Evolutionary conservation across 2,888 invertebrate genomes (phyloP), one percentile per base, ranked within the genome.

Genomic region (Cylloceria caligata): DNA sequence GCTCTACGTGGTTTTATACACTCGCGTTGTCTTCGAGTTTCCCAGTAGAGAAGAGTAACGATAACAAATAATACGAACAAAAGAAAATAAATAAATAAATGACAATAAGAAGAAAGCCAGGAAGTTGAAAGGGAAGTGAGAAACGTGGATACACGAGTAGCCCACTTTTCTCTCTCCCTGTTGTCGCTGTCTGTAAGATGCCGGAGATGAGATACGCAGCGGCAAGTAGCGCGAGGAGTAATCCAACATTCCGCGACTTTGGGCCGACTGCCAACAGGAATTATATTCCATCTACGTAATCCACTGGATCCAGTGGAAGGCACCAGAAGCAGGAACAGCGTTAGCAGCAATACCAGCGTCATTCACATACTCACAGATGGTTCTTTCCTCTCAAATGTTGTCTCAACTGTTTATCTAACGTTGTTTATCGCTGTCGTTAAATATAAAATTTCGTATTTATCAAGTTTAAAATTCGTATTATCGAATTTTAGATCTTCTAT

Each of bases 251-350:
- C 34, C 47, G 30, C 19, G 60, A 27, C 49, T 68, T 42, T 79
- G 75, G 82, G 82, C 71, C 24, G 45, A 21, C 36, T 55, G 67
- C 82, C 79, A 82, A 79, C 67, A 27, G 42, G 82, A 72, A 82
- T 82, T 79, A 79, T 82, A 71, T 78, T 74, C 81, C 79, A 75
- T 82, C 79, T 75, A 82, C 82, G 79, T 82, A 82, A 82, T 82
- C 82, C 71, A 60, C 71, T 72, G 72, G 75, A 82, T 62, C 71
- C 57, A 77, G 55, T 16, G 52, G 67, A n/a, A n/a, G n/a, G n/a
- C 69, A 71, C 36, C 55, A 55, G 62, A 36, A 39, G 68, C 52
- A 57, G 57, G 4, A n/a, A n/a, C n/a, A n/a, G n/a, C n/a, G n/a
- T n/a, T n/a, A n/a, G n/a, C n/a, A n/a, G n/a, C n/a, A n/a, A n/a